Conservation (phyloP, 2,888 invertebrate genomes). For the Resseliella maxima region DNA sequence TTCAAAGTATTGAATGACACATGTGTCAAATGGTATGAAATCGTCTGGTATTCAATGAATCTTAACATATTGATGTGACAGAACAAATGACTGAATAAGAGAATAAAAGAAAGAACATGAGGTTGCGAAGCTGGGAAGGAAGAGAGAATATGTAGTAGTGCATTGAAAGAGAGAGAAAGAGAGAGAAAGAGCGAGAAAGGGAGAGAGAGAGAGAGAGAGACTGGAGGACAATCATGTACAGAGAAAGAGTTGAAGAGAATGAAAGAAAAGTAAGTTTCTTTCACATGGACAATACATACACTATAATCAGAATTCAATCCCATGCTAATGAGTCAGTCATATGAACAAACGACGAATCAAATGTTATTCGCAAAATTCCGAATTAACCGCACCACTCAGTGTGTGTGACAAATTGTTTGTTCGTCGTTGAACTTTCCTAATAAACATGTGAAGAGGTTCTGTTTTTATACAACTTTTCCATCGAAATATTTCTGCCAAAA, state of each 20-base stretch:
- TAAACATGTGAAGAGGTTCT: conserved; percentile 41
- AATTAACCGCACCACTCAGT: conserved; percentile 47
- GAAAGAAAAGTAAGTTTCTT: too few relatives aligned
- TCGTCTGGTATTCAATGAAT: background rate
- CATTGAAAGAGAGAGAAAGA: too few relatives aligned
- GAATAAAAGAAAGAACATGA: too few relatives aligned
- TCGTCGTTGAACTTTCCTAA: conserved; percentile 12
- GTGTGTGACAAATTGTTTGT: conserved; percentile 45
- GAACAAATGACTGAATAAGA: background rate
- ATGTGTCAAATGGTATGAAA: background rate
- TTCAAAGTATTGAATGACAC: background rate
- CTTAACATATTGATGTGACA: background rate
- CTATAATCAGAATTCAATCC: conserved; percentile 1
- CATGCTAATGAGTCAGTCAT: conserved; percentile 5
- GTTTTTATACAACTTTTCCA: background rate
- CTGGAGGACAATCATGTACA: too few relatives aligned
- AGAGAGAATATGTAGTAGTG: too few relatives aligned
- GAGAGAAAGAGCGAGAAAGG: too few relatives aligned
- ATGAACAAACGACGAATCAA: background rate
- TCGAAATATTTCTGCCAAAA: background rate
- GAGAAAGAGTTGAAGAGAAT: too few relatives aligned
- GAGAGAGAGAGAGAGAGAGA: too few relatives aligned
- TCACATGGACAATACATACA: background rate
- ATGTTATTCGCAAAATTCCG: background rate
- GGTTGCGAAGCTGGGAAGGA: too few relatives aligned